Percentiles rank a stretch among this genome's conserved stretches.
Evolutionary conservation across 2,797 vertebrate species (phyloP).

Genomic region (Tamandua tetradactyla): DNA sequence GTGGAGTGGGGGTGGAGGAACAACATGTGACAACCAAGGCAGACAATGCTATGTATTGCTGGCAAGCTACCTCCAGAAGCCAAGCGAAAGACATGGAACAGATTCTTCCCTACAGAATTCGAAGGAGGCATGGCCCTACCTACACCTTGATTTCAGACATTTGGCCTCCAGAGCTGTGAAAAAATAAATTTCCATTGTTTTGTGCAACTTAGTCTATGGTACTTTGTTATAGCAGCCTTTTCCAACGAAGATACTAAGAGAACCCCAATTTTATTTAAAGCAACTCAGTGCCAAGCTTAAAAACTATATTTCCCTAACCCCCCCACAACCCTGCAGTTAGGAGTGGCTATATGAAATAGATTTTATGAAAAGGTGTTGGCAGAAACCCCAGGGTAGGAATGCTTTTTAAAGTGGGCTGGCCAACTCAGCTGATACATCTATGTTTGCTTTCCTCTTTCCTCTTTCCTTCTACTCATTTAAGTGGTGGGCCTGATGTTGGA

Average conservation of each 20-base stretch:
- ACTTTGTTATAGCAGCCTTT: too few species aligned
- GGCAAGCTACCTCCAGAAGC: too few species aligned
- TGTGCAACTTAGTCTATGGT: too few species aligned
- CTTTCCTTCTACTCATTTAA: background rate
- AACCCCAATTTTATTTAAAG: conserved; percentile 36
- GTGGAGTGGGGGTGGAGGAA: too few species aligned
- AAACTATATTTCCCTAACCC: background rate
- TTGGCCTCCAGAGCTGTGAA: too few species aligned
- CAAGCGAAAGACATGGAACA: too few species aligned
- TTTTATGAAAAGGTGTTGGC: background rate
- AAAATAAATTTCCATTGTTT: too few species aligned
- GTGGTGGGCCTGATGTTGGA: background rate
- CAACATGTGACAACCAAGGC: too few species aligned
- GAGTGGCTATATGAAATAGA: background rate
- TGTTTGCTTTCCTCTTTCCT: background rate
- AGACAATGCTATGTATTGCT: too few species aligned
- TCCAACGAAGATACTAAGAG: background rate
- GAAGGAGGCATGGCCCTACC: too few species aligned
- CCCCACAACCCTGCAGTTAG: background rate
- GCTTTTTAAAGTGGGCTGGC: background rate
- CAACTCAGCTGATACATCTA: background rate
- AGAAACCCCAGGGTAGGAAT: background rate
- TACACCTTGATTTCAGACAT: too few species aligned
- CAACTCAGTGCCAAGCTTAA: background rate
- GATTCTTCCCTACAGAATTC: too few species aligned